Percentiles rank a stretch among this genome's conserved stretches.
These are phyloP conservation scores for Indicator maculatus DNA, from an alignment of 2,113 vertebrate genomes.

Conservation along the genomic window DNA sequence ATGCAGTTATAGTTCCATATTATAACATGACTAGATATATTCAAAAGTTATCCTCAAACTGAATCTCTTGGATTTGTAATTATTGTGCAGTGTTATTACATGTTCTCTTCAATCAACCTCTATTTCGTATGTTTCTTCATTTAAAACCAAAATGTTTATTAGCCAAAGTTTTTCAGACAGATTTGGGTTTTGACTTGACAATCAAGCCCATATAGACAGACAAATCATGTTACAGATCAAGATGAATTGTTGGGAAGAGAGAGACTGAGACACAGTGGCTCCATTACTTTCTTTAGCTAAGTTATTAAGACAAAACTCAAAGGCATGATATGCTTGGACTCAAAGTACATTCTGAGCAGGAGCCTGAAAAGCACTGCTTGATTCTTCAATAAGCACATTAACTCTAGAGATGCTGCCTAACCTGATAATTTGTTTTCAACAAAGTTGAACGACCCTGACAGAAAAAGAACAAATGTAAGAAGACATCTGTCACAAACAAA, in stretches of 20 bases:
- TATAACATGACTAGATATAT: background rate
- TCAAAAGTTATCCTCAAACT: background rate
- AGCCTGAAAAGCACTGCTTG: background rate
- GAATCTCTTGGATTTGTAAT: background rate
- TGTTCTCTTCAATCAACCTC: background rate
- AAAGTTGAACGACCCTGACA: background rate
- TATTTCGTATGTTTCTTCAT: background rate
- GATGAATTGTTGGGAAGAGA: background rate
- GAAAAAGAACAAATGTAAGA: background rate
- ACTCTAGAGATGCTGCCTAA: background rate
- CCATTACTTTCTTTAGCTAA: background rate
- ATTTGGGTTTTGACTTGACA: background rate
- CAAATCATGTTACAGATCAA: background rate
- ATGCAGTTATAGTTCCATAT: background rate
- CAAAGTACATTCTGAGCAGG: background rate
- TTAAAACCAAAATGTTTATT: background rate
- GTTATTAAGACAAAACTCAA: background rate
- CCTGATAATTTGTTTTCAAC: background rate
- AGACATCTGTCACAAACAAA: background rate
- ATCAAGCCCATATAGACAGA: background rate
- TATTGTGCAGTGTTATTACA: background rate
- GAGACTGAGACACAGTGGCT: background rate
- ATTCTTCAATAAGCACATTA: background rate
- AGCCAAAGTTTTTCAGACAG: background rate
- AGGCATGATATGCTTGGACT: background rate